Conservation (phyloP, 1,140 invertebrate species). For the Hycleus cichorii region DNA sequence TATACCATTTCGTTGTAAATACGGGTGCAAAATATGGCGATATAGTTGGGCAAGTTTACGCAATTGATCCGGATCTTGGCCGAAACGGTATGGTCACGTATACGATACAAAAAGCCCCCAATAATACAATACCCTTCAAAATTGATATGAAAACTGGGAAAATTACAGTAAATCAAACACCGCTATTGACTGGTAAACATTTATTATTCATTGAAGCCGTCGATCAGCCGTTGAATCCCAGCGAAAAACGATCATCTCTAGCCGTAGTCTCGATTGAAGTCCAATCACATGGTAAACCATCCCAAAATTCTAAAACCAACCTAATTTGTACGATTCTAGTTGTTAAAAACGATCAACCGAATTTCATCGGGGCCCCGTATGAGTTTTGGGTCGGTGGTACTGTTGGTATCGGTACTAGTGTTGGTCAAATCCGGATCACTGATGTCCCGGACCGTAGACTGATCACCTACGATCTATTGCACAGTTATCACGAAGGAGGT, state of each 20-base stretch:
- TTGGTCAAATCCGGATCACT: slow-evolving; percentile 74
- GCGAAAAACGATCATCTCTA: slow-evolving; percentile 68
- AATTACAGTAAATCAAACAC: slow-evolving; percentile 60
- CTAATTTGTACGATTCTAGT: neutral
- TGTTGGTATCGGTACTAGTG: slow-evolving; percentile 71
- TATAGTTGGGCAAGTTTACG: slow-evolving; percentile 65
- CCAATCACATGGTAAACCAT: slow-evolving; percentile 45
- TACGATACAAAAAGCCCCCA: slow-evolving; percentile 62
- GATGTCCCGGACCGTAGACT: slow-evolving; percentile 58
- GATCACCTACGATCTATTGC: slow-evolving; percentile 67
- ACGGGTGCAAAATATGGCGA: slow-evolving; percentile 59
- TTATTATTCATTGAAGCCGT: slow-evolving; percentile 74
- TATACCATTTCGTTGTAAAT: slow-evolving; percentile 68
- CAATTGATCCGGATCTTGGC: slow-evolving; percentile 73
- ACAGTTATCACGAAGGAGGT: slow-evolving; percentile 77
- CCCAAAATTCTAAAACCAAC: too few species aligned
- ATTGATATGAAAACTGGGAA: slow-evolving; percentile 64
- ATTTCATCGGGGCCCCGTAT: slow-evolving; percentile 82
- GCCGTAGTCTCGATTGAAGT: slow-evolving; percentile 75
- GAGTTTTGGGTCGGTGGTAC: slow-evolving; percentile 84
- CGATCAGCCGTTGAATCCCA: slow-evolving; percentile 74
- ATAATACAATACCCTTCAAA: slow-evolving; percentile 57
- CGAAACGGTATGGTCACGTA: slow-evolving; percentile 73
- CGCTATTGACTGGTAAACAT: slow-evolving; percentile 59
- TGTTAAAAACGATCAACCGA: slow-evolving; percentile 50